Evolutionary conservation across 53 echinoderm and acorn worm species (phyloP).

Genomic region (Mesocentrotus franciscanus): DNA sequence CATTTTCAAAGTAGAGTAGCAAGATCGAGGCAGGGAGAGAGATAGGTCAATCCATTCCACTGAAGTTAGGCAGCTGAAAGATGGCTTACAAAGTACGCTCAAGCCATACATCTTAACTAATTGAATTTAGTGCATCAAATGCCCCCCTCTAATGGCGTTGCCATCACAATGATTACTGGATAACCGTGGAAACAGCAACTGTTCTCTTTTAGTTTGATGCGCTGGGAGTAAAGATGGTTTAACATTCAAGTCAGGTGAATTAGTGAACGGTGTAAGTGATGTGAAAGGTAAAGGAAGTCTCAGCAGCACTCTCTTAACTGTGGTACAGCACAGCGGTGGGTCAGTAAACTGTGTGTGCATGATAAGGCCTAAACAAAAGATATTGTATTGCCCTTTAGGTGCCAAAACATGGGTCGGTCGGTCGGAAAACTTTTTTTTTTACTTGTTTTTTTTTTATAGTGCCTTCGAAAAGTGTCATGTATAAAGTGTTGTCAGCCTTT

Average conservation of each 20-base stretch:
- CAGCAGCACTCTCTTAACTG: background rate
- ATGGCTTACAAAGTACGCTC: background rate
- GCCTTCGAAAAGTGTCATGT: no score
- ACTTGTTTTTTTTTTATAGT: no score
- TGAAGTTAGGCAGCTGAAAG: conserved; percentile 19
- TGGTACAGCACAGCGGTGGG: background rate
- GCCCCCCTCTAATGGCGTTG: conserved; percentile 22
- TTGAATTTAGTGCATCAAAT: conserved; percentile 36
- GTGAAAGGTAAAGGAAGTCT: background rate
- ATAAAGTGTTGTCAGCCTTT: no score
- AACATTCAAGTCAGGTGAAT: conserved; percentile 27
- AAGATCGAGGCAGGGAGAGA: background rate
- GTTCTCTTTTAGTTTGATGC: conserved; percentile 13
- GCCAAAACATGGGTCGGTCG: no score
- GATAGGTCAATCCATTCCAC: background rate
- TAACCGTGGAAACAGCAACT: conserved; percentile 40
- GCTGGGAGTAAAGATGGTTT: background rate
- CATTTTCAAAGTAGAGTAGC: background rate
- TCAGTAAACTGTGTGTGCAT: background rate
- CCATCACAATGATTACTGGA: conserved; percentile 31
- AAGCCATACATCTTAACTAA: background rate
- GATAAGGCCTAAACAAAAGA: no score
- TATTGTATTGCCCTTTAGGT: no score
- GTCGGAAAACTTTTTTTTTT: no score
- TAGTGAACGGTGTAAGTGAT: conserved; percentile 30